These are phyloP conservation scores for Etheostoma cragini DNA, from an alignment of 2,113 vertebrate genomes.

Conservation along the genomic window DNA sequence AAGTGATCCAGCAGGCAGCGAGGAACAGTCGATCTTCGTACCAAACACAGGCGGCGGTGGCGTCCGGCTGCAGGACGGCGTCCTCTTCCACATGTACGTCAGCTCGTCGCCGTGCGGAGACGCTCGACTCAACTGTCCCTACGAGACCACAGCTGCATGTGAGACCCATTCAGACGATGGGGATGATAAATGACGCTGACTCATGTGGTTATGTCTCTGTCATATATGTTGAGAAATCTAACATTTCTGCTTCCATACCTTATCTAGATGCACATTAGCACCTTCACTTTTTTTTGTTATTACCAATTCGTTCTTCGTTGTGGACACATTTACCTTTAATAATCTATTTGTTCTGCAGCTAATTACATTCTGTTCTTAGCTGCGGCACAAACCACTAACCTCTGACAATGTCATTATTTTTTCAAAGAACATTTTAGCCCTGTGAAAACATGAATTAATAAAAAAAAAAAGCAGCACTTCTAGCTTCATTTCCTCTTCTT, in stretches of 20 bases:
- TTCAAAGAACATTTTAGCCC: conserved; percentile 6
- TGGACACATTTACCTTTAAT: not conserved
- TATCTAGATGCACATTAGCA: not conserved
- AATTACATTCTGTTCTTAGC: not conserved
- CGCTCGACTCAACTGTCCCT: conserved; percentile 93
- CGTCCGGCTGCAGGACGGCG: conserved; percentile 87
- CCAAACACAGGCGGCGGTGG: conserved; percentile 85
- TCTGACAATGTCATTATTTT: not conserved
- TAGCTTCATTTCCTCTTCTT: not conserved
- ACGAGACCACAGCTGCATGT: conserved; percentile 82
- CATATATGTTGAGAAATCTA: not conserved
- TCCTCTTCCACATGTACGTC: conserved; percentile 94
- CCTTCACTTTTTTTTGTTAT: not conserved
- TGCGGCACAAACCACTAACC: not conserved
- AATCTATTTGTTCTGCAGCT: not conserved
- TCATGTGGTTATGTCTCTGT: not conserved
- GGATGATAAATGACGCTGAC: not conserved
- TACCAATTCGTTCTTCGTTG: not conserved
- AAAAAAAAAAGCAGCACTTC: not conserved
- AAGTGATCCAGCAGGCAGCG: conserved; percentile 77
- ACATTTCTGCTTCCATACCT: not conserved
- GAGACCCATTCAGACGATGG: conserved; percentile 35
- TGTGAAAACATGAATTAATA: conserved; percentile 15
- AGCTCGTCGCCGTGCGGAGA: conserved; percentile 95
- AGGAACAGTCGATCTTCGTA: conserved; percentile 88